Base-by-base conservation (phyloP, 2,113 vertebrate species). In the Dissostichus mawsoni region DNA sequence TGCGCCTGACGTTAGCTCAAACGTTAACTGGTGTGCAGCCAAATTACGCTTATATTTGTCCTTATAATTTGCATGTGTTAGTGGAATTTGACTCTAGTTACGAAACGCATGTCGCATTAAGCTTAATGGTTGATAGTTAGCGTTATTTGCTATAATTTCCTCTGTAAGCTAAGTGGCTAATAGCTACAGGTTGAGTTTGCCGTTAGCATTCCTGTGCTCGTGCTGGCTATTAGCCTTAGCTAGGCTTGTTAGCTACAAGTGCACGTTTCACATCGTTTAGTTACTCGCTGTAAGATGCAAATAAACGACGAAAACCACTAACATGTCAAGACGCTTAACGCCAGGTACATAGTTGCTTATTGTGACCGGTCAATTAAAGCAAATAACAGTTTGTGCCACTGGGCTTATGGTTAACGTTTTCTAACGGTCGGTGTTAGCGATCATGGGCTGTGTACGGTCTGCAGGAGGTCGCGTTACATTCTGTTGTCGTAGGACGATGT, bases 181-280 rank as follows among this genome's bases (percentile, higher is more conserved):
- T 1, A 1, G 45, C 51, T 78, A 59, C n/a, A 58, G 10, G 44
- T 11, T 12, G 52, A 61, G 5, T 29, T 2, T 48, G 11, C 47
- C 23, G 57, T 58, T 80, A 74, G 82, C 75, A n/a, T 66, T 8
- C 14, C 17, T 48, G n/a, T 36, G 80, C 72, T 77, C 45, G 65
- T 72, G 66, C 61, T 69, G 41, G 80, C 80, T 80, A 80, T 14
- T 12, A 33, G 41, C 10, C 16, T 58, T 68, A 83, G 85, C 86
- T 23, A 23, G 23, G 10, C 8, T 11, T 20, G 69, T 41, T 87
- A 57, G 70, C 67, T 74, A 52, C 51, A 20, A 59, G 41, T 58
- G 57, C 76, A 80, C 69, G 55, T 65, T 78, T 52, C 45, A 23
- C 13, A 63, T 23, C 36, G 8, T 16, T 11, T 4, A 2, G 45